phyloP scores from a whole-genome alignment of 2,113 vertebrate genomes.

The Lophochroa leadbeateri region DNA sequence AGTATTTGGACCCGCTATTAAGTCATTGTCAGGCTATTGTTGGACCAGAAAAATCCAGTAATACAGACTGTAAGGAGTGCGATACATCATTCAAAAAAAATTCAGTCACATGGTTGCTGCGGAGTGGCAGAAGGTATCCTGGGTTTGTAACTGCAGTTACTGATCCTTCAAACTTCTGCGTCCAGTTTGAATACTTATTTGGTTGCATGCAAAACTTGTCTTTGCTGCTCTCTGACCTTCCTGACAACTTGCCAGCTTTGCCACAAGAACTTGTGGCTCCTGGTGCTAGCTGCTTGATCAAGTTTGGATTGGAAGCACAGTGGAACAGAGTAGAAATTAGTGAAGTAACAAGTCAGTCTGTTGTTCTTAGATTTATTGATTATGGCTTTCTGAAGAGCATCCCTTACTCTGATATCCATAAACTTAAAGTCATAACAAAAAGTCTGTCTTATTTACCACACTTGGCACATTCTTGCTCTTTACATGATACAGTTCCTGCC shows the following conservation, averaged over 20 bases:
- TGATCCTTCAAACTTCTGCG: slow-evolving; percentile 82
- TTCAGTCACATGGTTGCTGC: slow-evolving; percentile 64
- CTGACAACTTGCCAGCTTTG: slow-evolving; percentile 65
- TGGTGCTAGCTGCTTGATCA: slow-evolving; percentile 80
- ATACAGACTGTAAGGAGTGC: not conserved
- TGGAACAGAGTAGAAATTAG: slow-evolving; percentile 85
- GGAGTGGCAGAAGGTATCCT: slow-evolving; percentile 58
- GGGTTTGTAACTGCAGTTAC: slow-evolving; percentile 74
- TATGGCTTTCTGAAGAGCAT: slow-evolving; percentile 76
- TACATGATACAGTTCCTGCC: slow-evolving; percentile 76
- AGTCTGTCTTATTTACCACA: slow-evolving; percentile 73
- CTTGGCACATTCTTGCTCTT: slow-evolving; percentile 76
- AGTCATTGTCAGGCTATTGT: not conserved
- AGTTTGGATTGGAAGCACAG: slow-evolving; percentile 63
- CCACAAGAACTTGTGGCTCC: slow-evolving; percentile 65
- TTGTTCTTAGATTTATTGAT: slow-evolving; percentile 80
- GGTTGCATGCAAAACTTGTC: slow-evolving; percentile 72
- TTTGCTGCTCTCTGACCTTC: slow-evolving; percentile 73
- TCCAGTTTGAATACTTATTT: slow-evolving; percentile 79
- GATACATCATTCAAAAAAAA: not conserved
- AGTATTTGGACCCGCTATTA: slow-evolving; percentile 26
- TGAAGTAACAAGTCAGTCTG: slow-evolving; percentile 46
- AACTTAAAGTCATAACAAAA: slow-evolving; percentile 78
- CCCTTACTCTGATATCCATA: slow-evolving; percentile 48
- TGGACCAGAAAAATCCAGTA: not conserved